A percentile compares a stretch with the other conserved stretches of the same genome.
phyloP scores from a whole-genome alignment of 2,797 vertebrate species.

The Columba guinea region DNA sequence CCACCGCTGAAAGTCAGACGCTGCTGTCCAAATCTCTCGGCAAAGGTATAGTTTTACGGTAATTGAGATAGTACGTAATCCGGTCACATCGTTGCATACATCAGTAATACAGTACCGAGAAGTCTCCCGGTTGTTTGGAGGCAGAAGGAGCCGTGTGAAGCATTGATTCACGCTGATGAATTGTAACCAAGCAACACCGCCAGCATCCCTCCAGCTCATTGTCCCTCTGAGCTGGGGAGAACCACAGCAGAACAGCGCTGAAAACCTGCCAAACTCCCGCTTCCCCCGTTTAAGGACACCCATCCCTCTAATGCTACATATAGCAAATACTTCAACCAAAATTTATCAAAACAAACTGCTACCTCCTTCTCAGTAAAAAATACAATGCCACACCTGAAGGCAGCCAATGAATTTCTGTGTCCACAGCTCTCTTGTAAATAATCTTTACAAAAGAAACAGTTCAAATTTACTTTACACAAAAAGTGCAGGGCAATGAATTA shows the following conservation, averaged over 20 bases:
- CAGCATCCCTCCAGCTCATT: conserved; percentile 61
- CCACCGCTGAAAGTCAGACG: neutral
- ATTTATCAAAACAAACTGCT: neutral
- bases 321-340: neutral
- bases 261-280: conserved; percentile 33
- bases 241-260: conserved; percentile 30
- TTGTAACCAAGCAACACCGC: conserved; percentile 69
- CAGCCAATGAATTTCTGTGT: neutral
- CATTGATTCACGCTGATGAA: conserved; percentile 57
- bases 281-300: conserved; percentile 30
- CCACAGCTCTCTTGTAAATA: neutral
- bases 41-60: neutral
- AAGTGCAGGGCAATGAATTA: conserved; percentile 57
- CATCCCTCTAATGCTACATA: neutral
- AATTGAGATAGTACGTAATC: neutral
- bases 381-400: neutral
- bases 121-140: neutral
- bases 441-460: neutral
- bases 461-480: conserved; percentile 20
- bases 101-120: conserved; percentile 3
- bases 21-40: neutral
- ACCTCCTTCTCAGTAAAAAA: neutral
- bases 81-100: neutral
- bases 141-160: conserved; percentile 11
- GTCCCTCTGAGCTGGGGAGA: conserved; percentile 49